Base-by-base conservation (phyloP, 1,140 invertebrate genomes). In the Arion vulgaris region DNA sequence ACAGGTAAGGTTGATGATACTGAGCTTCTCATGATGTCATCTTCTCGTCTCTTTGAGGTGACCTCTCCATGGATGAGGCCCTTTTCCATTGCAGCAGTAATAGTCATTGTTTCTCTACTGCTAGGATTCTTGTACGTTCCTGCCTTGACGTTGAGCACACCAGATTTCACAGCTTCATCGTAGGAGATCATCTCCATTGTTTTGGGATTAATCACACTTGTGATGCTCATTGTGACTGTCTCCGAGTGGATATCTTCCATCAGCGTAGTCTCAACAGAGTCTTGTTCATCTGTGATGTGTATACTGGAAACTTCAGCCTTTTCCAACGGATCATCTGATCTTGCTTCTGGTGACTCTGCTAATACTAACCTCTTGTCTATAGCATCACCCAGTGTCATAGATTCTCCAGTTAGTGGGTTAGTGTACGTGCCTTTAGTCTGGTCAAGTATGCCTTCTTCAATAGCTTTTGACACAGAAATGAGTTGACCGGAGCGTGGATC, bases 371-470 rank as follows among this genome's bases (percentile, higher is more conserved):
- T 87, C 62, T 9, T 87, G 57, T 92, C 90, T 73, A 93, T 90
- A 17, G 92, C 92, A 75, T 92, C 90, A 85, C 88, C 88, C 0
- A 93, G 88, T 11, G 92, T 87, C 81, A 93, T 94, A 19, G 93
- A 91, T 89, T 97, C 94, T 23, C 95, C 95, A n/a, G 96, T 98
- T 28, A 96, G 93, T 5, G 96, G 96, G 93, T 98, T 96, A 78
- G 94, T 93, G 69, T 93, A 93, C 26, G 86, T 83, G 72, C 96
- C 96, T 83, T 95, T 95, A 0, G 95, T 93, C 7, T 95, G 93
- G 93, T 98, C 97, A 82, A 99, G 92, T 76, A 99, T 94, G 77
- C 97, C 96, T 85, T 96, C 94, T 72, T 96, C 94, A 4, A 99
- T 93, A 0, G 97, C 98, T 92, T 98, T 95, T 45, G 95, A 94